These are phyloP conservation scores for Drosophila anomalipes DNA, from an alignment of 2,888 invertebrate species.

Conservation along the genomic window DNA sequence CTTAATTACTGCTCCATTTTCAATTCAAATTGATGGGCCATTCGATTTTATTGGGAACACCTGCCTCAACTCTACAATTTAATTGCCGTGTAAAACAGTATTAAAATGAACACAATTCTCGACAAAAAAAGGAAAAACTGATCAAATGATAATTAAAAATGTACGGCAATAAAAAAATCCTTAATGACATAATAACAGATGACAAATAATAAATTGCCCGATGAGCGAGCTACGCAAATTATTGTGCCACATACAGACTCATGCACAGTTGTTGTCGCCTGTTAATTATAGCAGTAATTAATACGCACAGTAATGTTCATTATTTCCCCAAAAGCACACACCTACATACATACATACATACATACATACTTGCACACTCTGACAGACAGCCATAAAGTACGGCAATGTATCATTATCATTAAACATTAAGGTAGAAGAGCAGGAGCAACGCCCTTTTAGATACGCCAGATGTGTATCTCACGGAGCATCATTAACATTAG, in stretches of 20 bases:
- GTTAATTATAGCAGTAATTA: constrained; percentile 78
- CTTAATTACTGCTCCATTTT: constrained; percentile 33
- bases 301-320: constrained; percentile 71
- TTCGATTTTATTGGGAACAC: constrained; percentile 38
- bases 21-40: constrained; percentile 49
- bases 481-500: constrained; percentile 63
- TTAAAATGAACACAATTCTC: constrained; percentile 43
- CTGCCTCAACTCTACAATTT: constrained; percentile 59
- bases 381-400: constrained; percentile 31
- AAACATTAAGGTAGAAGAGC: constrained; percentile 41
- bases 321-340: constrained; percentile 49
- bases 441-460: constrained; percentile 23
- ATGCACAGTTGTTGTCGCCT: constrained; percentile 32
- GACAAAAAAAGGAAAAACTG: constrained; percentile 40
- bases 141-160: constrained; percentile 79
- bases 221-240: constrained; percentile 65
- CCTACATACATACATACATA: constrained; percentile 13
- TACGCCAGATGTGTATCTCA: constrained; percentile 22
- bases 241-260: constrained; percentile 38
- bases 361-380: constrained; percentile 5
- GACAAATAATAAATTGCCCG: constrained; percentile 78
- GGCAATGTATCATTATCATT: constrained; percentile 57
- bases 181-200: constrained; percentile 81
- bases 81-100: constrained; percentile 72
- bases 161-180: constrained; percentile 60